Conservation (phyloP, 2,113 vertebrate genomes). For the Melanerpes formicivorus region DNA sequence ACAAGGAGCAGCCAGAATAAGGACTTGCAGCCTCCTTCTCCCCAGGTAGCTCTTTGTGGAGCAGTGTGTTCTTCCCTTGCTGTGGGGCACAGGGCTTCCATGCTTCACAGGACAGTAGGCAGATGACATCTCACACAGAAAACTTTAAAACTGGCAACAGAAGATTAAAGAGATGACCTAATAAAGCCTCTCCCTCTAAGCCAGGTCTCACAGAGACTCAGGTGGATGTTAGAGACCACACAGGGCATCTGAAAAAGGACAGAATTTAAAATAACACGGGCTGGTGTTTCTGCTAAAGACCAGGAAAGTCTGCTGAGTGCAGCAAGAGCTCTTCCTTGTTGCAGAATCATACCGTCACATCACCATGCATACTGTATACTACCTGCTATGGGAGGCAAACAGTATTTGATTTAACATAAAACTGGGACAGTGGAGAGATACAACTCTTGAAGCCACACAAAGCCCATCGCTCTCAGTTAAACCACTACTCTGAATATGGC, state of each 20-base stretch:
- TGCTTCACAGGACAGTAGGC: not conserved
- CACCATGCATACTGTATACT: not conserved
- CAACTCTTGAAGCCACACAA: not conserved
- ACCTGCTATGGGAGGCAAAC: not conserved
- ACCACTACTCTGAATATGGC: fast-evolving
- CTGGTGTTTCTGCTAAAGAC: not conserved
- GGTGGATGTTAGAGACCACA: not conserved
- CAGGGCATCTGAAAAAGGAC: not conserved
- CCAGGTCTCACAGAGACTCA: not conserved
- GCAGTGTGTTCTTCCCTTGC: not conserved
- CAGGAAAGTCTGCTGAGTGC: not conserved
- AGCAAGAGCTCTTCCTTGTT: not conserved
- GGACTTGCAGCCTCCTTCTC: not conserved
- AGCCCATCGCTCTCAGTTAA: not conserved
- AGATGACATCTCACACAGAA: not conserved
- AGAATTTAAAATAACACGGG: not conserved
- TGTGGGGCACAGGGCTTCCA: not conserved
- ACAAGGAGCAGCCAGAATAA: not conserved
- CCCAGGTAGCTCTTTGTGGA: not conserved
- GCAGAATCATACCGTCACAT: not conserved
- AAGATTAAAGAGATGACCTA: not conserved
- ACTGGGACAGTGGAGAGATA: not conserved
- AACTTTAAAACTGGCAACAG: not conserved
- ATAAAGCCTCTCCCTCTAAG: not conserved
- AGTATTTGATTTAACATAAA: not conserved